A percentile compares a stretch with the other conserved stretches of the same genome.
These are phyloP conservation scores for Nematopogon swammerdamellus DNA, from an alignment of 2,888 invertebrate genomes.

Conservation along the genomic window DNA sequence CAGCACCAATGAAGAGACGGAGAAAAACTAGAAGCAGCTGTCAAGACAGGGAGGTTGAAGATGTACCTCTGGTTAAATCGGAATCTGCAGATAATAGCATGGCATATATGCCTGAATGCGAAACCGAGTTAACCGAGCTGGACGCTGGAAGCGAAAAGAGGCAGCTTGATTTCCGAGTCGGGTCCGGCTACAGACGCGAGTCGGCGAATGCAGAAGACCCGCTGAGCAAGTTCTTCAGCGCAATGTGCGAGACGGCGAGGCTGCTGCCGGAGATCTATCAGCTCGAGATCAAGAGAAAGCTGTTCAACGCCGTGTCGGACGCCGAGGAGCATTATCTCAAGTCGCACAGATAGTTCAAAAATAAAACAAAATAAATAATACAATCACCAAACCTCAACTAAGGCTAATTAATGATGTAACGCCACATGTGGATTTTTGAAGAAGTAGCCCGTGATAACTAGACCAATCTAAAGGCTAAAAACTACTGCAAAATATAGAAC, in stretches of 20 bases:
- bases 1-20: background rate
- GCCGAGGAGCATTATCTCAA: conserved; percentile 1
- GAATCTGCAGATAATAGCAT: background rate
- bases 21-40: background rate
- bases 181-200: background rate
- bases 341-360: too few relatives aligned
- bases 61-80: background rate
- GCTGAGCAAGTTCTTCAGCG: conserved; percentile 6
- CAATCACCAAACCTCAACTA: too few relatives aligned
- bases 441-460: too few relatives aligned
- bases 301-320: conserved; percentile 7
- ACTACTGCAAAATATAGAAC: too few relatives aligned
- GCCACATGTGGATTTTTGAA: too few relatives aligned
- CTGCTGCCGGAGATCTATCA: conserved; percentile 4
- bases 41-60: background rate
- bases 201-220: background rate
- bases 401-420: too few relatives aligned
- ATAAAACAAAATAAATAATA: too few relatives aligned
- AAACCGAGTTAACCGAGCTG: background rate
- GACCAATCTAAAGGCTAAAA: too few relatives aligned
- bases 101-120: background rate
- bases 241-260: conserved; percentile 6
- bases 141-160: background rate
- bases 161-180: background rate
- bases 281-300: conserved; percentile 7